Base-by-base conservation (phyloP, 1,140 invertebrate genomes). In the Rhopalosiphum maidis region DNA sequence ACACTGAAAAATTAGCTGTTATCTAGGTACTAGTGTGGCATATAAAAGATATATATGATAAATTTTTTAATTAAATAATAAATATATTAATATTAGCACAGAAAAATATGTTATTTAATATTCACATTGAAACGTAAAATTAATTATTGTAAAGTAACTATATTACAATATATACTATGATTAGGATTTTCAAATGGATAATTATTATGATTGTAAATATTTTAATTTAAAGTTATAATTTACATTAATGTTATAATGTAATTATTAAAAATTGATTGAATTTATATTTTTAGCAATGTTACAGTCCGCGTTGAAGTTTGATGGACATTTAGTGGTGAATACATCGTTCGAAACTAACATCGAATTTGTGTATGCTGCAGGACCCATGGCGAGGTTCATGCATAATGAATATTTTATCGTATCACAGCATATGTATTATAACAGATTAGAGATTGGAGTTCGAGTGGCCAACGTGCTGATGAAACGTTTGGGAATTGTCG, bases 281-380 rank as follows among this genome's bases (percentile, higher is more conserved):
- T 90, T 23, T 85, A 46, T 86, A 23, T 86, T 46, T 35, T 37
- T 48, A 91, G 90, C 51, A 18, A 30, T 82, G 30, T 46, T 91
- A 48, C 77, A 37, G 18, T 54, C 35, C 11, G 11, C 82, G 35
- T 25, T 93, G 22, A 55, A 41, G n/a, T 93, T 86, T 51, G 91
- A 93, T 35, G 91, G 91, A 3, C 91, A 86, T 86, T 30, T 93
- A 48, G 23, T 93, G 23, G 82, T 93, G 6, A 54, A 51, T 77
- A n/a, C 43, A 5, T 86, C 91, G 25, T 93, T 93, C 37, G 77
- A 93, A 18, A 93, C 91, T 2, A 85, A 85, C 35, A 46, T 37
- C 4, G 91, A 86, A 30, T 43, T 21, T 15, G 35, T 93, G n/a
- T 86, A 85, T 15, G 91, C 91, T 3, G 91, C 91, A 22, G 91